A percentile compares a stretch with the other conserved stretches of the same genome.
Conservation (phyloP, 2,888 invertebrate genomes). For the Clistopyga incitator region DNA sequence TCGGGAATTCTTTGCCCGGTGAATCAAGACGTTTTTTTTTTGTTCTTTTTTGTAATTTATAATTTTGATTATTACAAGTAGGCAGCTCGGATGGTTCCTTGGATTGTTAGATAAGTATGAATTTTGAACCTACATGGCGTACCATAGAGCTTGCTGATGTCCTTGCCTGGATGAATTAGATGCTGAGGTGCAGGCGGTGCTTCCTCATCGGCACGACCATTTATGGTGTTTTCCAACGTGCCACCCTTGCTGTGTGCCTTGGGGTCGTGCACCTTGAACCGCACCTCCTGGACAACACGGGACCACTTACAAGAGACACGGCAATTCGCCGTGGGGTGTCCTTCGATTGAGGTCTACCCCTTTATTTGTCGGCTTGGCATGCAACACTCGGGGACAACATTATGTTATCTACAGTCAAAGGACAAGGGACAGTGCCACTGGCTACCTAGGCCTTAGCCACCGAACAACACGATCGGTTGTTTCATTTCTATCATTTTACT, state of each 20-base stretch:
- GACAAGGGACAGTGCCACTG: no score
- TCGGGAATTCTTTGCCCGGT: slow-evolving; percentile 54
- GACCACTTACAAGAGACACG: slow-evolving; percentile 86
- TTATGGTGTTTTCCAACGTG: slow-evolving; percentile 95
- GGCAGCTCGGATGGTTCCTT: slow-evolving; percentile 70
- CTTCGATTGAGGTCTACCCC: slow-evolving; percentile 77
- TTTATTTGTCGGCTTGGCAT: slow-evolving; percentile 77
- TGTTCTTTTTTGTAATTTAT: slow-evolving; percentile 27
- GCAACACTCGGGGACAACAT: slow-evolving; percentile 73
- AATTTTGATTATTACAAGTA: slow-evolving; percentile 68
- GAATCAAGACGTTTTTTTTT: slow-evolving; percentile 14
- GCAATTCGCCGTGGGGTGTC: slow-evolving; percentile 81
- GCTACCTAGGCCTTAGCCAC: no score
- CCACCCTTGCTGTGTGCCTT: slow-evolving; percentile 97
- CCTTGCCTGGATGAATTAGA: slow-evolving; percentile 95
- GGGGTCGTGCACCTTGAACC: slow-evolving; percentile 97
- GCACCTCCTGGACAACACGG: slow-evolving; percentile 93
- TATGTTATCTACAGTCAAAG: slow-evolving; percentile 6
- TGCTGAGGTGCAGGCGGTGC: slow-evolving; percentile 90
- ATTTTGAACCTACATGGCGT: slow-evolving; percentile 73
- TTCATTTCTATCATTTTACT: no score
- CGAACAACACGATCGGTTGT: no score
- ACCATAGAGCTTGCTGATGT: slow-evolving; percentile 95
- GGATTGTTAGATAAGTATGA: slow-evolving; percentile 66
- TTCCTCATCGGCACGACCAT: slow-evolving; percentile 89